Evolutionary conservation across 1,140 invertebrate species (phyloP), one percentile per base, ranked within the genome.

Genomic region (Orius laevigatus): DNA sequence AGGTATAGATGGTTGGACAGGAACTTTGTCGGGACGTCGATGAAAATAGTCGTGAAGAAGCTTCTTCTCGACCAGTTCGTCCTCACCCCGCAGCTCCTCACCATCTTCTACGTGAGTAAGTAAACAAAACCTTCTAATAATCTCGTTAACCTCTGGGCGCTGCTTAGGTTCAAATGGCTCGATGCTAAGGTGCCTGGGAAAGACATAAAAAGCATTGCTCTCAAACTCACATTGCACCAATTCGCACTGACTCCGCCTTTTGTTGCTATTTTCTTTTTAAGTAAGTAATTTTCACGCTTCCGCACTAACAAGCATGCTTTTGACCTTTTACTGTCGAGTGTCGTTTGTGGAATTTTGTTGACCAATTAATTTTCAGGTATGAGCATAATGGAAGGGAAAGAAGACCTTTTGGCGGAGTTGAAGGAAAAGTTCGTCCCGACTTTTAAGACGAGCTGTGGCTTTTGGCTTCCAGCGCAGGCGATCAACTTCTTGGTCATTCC

Each of bases 1-100:
- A 87, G 84, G 81, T 89, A 88, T 59, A 78, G 74, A 65, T 82
- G 75, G 69, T 57, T 89, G 46, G 84, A 89, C 60, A 65, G 64
- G 35, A 71, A 70, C 46, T 78, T 78, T 56, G 69, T 71, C 1
- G 83, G 82, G 2, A 81, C 70, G 1, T 59, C 75, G 0, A 61
- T 67, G 8, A 74, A 66, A 56, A 72, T 71, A 0, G 72, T 86
- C 3, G 55, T 74, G 0, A 75, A 73, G 50, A 89, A 89, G 66
- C 63, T 86, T 12, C 55, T 78, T 0, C 58, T 75, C n/a, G 84
- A 89, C 59, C 84, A 87, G 63, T 78, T 84, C 56, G 47, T 82
- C 2, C 69, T 84, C 55, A 84, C 83, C 2, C 81, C 84, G 1
- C 67, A 71, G 8, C 61, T 85, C 19, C 59, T 84, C 11, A 69